phyloP scores from a whole-genome alignment of 2,113 vertebrate species.

The Phocoena phocoena region DNA sequence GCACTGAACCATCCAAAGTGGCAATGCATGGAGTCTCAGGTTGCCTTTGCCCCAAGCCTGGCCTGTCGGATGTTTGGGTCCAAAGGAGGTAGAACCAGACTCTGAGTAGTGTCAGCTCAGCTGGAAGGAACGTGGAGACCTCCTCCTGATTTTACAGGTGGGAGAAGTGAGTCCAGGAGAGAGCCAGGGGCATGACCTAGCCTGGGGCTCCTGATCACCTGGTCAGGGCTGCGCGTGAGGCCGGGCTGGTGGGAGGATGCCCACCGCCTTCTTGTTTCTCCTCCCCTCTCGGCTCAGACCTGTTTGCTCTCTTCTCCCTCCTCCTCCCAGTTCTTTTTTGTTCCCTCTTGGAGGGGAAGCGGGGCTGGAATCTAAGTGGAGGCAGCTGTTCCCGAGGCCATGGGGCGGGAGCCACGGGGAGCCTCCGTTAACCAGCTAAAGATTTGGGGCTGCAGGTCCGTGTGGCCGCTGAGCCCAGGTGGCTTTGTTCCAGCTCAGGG shows the following conservation, averaged over 20 bases:
- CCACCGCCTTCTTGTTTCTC: background rate
- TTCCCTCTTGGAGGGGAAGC: background rate
- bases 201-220: background rate
- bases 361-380: background rate
- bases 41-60: background rate
- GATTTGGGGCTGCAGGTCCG: background rate
- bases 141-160: background rate
- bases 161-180: background rate
- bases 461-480: background rate
- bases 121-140: background rate
- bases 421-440: background rate
- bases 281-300: background rate
- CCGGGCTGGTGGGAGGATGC: background rate
- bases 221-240: background rate
- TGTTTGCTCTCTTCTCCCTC: background rate
- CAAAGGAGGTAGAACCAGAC: background rate
- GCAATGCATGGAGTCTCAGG: background rate
- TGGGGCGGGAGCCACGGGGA: background rate
- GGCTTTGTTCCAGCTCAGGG: conserved; percentile 8
- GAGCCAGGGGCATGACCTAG: background rate
- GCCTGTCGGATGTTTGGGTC: background rate
- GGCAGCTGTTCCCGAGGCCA: conserved; percentile 65
- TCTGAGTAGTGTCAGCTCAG: background rate
- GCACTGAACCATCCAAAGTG: background rate
- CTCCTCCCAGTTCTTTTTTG: background rate